These are phyloP conservation scores for Enteromius anoplus DNA, from an alignment of 2,797 vertebrate species.

Conservation along the genomic window DNA sequence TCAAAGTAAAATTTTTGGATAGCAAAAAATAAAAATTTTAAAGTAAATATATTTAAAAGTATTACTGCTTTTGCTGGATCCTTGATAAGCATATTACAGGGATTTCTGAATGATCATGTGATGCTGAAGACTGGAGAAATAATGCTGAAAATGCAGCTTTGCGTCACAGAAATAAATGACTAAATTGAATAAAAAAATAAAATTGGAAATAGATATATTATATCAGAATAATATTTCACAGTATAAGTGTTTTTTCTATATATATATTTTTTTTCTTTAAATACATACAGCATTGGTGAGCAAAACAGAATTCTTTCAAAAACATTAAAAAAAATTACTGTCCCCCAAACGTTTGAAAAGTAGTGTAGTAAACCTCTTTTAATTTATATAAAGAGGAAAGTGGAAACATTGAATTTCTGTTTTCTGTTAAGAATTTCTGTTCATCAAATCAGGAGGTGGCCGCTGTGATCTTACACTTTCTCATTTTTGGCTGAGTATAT, in stretches of 20 bases:
- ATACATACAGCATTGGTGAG: not conserved
- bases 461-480: slow-evolving; percentile 63
- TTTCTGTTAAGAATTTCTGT: slow-evolving; percentile 49
- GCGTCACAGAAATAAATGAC: not conserved
- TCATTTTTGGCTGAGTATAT: slow-evolving; percentile 64
- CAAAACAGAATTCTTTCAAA: not conserved
- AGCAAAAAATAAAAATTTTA: no score
- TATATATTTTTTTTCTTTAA: not conserved
- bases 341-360: not conserved
- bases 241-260: not conserved
- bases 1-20: no score
- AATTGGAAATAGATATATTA: not conserved
- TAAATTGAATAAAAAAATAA: not conserved
- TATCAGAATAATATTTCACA: not conserved
- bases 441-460: slow-evolving; percentile 58
- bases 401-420: slow-evolving; percentile 50
- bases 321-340: not conserved
- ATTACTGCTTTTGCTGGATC: not conserved
- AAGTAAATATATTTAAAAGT: no score
- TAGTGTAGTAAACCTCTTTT: not conserved
- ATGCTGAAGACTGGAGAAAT: not conserved
- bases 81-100: not conserved
- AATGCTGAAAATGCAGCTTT: not conserved
- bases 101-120: not conserved
- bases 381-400: slow-evolving; percentile 32